A percentile compares a stretch with the other conserved stretches of the same genome.
phyloP scores from a whole-genome alignment of 2,888 invertebrate species.

The Ypsolopha scabrella region DNA sequence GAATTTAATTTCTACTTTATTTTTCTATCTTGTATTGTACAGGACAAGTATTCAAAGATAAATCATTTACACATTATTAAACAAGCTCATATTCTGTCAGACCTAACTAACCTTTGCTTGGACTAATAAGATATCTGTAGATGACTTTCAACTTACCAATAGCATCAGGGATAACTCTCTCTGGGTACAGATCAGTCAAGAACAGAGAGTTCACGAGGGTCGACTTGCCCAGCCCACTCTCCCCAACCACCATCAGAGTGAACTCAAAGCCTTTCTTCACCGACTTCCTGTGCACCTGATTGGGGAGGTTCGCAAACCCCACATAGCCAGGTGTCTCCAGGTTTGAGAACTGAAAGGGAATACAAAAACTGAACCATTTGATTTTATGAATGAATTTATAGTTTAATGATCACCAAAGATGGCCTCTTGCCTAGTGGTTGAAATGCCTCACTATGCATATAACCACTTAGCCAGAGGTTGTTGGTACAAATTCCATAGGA shows the following conservation, averaged over 20 bases:
- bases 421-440: neutral
- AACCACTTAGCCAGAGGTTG: too few relatives aligned
- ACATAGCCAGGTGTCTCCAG: conserved; percentile 91
- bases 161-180: conserved; percentile 89
- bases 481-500: too few relatives aligned
- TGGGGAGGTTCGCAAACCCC: conserved; percentile 95
- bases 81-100: neutral
- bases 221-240: conserved; percentile 93
- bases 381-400: neutral
- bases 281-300: conserved; percentile 96
- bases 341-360: conserved; percentile 78
- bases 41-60: too few relatives aligned
- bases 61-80: neutral
- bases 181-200: conserved; percentile 94
- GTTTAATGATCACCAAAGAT: neutral
- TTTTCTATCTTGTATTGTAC: too few relatives aligned
- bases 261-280: conserved; percentile 99
- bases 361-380: too few relatives aligned
- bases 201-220: conserved; percentile 96
- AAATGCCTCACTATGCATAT: too few relatives aligned
- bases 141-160: conserved; percentile 71
- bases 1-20: too few relatives aligned
- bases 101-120: neutral
- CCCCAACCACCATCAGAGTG: conserved; percentile 96
- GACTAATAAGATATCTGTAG: too few relatives aligned